These are phyloP conservation scores for Drosophila asahinai DNA, from an alignment of 1,140 invertebrate genomes.

Conservation along the genomic window DNA sequence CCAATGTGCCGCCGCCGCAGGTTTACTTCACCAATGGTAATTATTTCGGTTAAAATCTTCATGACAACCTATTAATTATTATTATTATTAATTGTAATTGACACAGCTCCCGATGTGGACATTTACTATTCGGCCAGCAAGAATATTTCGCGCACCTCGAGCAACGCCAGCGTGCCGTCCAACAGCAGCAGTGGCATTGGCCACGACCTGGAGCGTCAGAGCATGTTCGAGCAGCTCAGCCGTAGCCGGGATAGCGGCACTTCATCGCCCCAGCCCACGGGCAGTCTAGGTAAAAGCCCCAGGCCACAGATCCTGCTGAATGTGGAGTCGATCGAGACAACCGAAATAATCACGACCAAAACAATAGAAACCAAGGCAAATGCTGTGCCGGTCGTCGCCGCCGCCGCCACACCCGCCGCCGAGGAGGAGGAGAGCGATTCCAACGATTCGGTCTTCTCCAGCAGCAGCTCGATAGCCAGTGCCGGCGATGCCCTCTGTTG, in stretches of 20 bases:
- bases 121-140: constrained; percentile 78
- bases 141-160: constrained; percentile 83
- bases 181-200: constrained; percentile 76
- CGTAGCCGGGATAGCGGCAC: constrained; percentile 83
- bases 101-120: constrained; percentile 69
- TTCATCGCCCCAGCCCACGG: constrained; percentile 79
- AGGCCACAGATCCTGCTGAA: constrained; percentile 76
- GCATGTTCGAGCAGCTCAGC: constrained; percentile 63
- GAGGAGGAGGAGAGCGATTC: constrained; percentile 83
- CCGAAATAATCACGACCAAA: constrained; percentile 80
- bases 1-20: constrained; percentile 84
- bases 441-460: constrained; percentile 84
- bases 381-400: constrained; percentile 8
- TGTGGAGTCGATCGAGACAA: constrained; percentile 81
- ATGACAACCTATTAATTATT: no score
- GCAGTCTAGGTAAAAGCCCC: constrained; percentile 56
- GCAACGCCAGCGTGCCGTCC: constrained; percentile 81
- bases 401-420: constrained; percentile 4
- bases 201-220: constrained; percentile 63
- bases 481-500: constrained; percentile 66
- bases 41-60: not conserved
- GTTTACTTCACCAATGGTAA: constrained; percentile 82
- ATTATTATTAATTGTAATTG: not conserved
- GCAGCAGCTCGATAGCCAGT: constrained; percentile 78
- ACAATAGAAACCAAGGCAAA: constrained; percentile 71